These are phyloP conservation scores for Harpalus rubripes DNA, from an alignment of 2,888 invertebrate species.

Conservation along the genomic window DNA sequence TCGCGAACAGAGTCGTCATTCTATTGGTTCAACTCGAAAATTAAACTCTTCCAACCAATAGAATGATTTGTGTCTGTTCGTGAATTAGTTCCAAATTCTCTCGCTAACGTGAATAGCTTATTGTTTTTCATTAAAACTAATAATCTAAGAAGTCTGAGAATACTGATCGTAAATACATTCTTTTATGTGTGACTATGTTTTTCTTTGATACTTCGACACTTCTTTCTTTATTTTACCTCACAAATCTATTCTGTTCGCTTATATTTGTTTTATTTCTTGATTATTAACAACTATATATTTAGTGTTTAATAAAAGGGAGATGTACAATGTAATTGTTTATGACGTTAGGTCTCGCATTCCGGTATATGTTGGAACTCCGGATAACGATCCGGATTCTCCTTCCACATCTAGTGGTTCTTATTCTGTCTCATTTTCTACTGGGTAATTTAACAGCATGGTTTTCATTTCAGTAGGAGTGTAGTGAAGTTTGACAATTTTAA, in stretches of 20 bases:
- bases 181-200: neutral
- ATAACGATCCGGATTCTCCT: constrained; percentile 76
- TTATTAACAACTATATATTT: neutral
- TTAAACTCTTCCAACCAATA: no score
- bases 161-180: neutral
- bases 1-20: no score
- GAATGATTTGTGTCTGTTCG: no score
- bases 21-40: no score
- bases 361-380: constrained; percentile 82
- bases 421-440: constrained; percentile 77
- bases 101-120: no score
- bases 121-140: no score
- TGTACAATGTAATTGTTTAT: constrained; percentile 16
- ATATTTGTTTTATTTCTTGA: neutral
- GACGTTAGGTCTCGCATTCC: constrained; percentile 83
- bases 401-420: constrained; percentile 77
- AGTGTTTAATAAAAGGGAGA: neutral
- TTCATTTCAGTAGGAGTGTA: constrained; percentile 11
- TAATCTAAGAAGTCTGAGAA: neutral
- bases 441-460: constrained; percentile 73
- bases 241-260: neutral
- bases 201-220: neutral
- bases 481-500: constrained; percentile 8
- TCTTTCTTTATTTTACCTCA: neutral
- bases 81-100: no score